Conservation (phyloP, 1,140 invertebrate genomes). For the Ceratina japonica region DNA sequence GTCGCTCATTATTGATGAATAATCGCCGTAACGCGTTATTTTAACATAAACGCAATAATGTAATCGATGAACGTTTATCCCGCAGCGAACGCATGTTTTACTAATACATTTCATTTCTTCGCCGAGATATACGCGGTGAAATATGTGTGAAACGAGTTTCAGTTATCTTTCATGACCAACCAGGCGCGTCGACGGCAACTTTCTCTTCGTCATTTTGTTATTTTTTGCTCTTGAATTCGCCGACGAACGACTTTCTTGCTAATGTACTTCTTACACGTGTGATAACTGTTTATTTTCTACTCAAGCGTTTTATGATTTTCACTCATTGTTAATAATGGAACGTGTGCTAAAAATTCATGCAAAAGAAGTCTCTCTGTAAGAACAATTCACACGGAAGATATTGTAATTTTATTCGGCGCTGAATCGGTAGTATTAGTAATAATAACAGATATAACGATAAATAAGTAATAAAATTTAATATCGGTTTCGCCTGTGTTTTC, state of each 20-base stretch:
- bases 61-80: too few species aligned
- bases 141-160: conserved; percentile 1
- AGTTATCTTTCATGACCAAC: conserved; percentile 12
- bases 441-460: too few species aligned
- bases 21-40: too few species aligned
- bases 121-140: not conserved
- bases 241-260: conserved; percentile 27
- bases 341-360: too few species aligned
- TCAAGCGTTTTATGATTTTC: not conserved
- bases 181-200: conserved; percentile 24
- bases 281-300: conserved; percentile 2
- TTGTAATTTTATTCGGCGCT: too few species aligned
- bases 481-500: too few species aligned
- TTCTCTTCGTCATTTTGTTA: conserved; percentile 15
- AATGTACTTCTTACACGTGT: conserved; percentile 9
- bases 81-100: too few species aligned
- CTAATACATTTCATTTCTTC: not conserved
- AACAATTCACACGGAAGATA: too few species aligned
- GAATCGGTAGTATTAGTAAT: too few species aligned
- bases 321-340: too few species aligned
- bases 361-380: too few species aligned
- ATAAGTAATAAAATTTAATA: too few species aligned
- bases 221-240: conserved; percentile 24
- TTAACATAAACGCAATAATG: not conserved
- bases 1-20: not conserved